Conservation (phyloP, 2,888 invertebrate genomes). For the Gymnoscelis rufifasciata region DNA sequence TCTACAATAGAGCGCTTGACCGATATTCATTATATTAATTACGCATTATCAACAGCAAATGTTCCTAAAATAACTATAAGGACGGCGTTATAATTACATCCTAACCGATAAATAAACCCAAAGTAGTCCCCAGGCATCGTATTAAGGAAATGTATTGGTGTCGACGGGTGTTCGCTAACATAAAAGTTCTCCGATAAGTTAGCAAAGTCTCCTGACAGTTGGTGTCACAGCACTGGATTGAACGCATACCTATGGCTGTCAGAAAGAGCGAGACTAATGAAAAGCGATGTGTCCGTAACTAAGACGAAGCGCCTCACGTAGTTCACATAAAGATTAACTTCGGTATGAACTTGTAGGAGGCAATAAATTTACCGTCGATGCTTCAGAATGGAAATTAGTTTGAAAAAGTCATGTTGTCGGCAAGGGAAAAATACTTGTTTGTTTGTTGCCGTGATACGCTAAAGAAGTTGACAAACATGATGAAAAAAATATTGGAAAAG, state of each 20-base stretch:
- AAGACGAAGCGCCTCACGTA: slow-evolving; percentile 46
- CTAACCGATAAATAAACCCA: not conserved
- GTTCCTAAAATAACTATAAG: not conserved
- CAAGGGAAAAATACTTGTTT: slow-evolving; percentile 57
- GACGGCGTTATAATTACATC: not conserved
- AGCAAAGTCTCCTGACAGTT: slow-evolving; percentile 39
- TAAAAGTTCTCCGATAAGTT: slow-evolving; percentile 45
- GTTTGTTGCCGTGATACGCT: slow-evolving; percentile 58
- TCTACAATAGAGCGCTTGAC: slow-evolving; percentile 40
- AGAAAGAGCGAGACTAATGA: slow-evolving; percentile 50
- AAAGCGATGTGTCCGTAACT: slow-evolving; percentile 61
- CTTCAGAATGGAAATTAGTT: slow-evolving; percentile 61
- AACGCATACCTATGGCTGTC: slow-evolving; percentile 43
- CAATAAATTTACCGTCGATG: slow-evolving; percentile 49
- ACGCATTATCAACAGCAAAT: slow-evolving; percentile 2
- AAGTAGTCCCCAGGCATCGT: slow-evolving; percentile 16
- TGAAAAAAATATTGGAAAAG: slow-evolving; percentile 73
- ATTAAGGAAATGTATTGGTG: slow-evolving; percentile 27
- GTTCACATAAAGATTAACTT: slow-evolving; percentile 43
- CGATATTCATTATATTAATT: slow-evolving; percentile 33
- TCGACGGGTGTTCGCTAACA: slow-evolving; percentile 29
- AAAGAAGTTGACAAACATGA: slow-evolving; percentile 60
- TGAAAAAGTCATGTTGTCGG: slow-evolving; percentile 54
- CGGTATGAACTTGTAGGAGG: slow-evolving; percentile 35
- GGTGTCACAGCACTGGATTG: slow-evolving; percentile 33